Evolutionary conservation across 1,140 invertebrate species (phyloP), one percentile per base, ranked within the genome.

Genomic region (Zaprionus vittiger): DNA sequence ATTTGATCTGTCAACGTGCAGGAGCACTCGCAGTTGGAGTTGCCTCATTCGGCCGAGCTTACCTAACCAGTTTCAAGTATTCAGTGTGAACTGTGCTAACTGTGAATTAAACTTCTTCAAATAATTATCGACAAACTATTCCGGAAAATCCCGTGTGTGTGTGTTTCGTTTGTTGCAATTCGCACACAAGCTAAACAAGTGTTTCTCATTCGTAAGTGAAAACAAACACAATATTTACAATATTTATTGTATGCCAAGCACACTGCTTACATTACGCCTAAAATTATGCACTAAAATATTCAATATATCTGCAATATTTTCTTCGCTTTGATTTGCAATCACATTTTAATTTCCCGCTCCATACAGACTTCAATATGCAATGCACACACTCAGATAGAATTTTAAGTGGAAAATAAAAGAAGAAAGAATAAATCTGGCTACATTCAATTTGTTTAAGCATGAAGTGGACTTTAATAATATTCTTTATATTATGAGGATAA

Each of bases 1-100:
- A 91, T 83, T 83, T 83, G 84, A 91, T 87, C 91, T 86, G 91
- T 92, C 78, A 91, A 89, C 90, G 75, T 91, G 86, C 67, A 63
- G 63, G 22, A 68, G 67, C 64, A 59, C 68, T 62, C 44, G 37
- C 65, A 70, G 60, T 22, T 38, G 52, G 28, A 55, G 24, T 52
- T 20, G 41, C n/a, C 15, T 15, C 38, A 41, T n/a, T n/a, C 17
- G 44, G 44, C 44, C 7, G 20, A 52, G 20, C 7, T 2, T 4
- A 49, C 17, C n/a, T 6, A 22, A 52, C 20, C 1, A 20, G 44
- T 52, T 22, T 14, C 11, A 9, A n/a, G 15, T 47, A 3, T 17
- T 47, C 2, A 4, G 5, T 2, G 41, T 47, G 41, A 47, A 47
- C 5, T 41, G 44, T 20, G 44, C 4, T 4, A 24, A 52, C 20